Evolutionary conservation across 2,113 vertebrate species (phyloP).

Genomic region (Toxostoma redivivum): DNA sequence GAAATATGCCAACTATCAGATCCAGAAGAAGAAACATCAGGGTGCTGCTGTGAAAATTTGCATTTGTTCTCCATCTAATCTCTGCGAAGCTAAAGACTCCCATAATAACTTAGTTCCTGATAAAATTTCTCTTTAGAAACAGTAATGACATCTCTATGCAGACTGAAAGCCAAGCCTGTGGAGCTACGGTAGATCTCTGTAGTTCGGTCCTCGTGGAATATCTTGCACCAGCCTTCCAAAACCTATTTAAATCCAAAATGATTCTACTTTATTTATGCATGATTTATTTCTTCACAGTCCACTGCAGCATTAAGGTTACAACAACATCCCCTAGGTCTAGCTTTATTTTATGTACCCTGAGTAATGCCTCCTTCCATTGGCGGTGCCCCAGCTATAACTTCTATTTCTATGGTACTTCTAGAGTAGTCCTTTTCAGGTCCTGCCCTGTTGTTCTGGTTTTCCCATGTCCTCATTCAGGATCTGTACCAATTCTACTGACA

Average conservation of each 20-base stretch:
- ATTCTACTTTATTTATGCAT: neutral
- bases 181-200: neutral
- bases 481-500: neutral
- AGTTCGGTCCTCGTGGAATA: neutral
- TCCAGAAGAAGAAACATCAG: neutral
- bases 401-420: slow-evolving; percentile 13
- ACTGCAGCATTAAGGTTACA: neutral
- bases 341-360: neutral
- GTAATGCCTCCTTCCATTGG: neutral
- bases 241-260: neutral
- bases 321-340: neutral
- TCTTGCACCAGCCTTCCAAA: neutral
- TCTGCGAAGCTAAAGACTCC: neutral
- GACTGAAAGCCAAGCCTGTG: neutral
- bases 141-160: neutral
- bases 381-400: neutral
- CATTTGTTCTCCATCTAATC: slow-evolving; percentile 11
- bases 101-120: neutral
- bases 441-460: slow-evolving; percentile 38
- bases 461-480: slow-evolving; percentile 32
- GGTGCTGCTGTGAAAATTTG: slow-evolving; percentile 13
- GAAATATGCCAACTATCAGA: neutral
- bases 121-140: neutral
- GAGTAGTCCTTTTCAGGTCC: neutral
- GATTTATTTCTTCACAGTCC: neutral